Percentiles rank a stretch among this genome's conserved stretches.
phyloP scores from a whole-genome alignment of 2,888 invertebrate genomes.

The Cryptophagus acutangulus region DNA sequence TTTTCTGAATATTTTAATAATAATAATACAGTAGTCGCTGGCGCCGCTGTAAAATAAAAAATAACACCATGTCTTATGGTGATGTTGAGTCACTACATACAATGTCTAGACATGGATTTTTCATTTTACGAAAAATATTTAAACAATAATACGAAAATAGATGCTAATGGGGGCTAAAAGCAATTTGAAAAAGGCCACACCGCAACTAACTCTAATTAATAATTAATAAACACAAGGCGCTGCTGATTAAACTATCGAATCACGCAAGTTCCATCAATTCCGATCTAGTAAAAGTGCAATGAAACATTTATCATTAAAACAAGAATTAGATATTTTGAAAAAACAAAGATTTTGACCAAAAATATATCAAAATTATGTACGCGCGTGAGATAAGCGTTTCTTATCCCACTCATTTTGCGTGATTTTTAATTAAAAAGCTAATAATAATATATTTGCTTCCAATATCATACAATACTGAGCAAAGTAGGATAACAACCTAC shows the following conservation, averaged over 20 bases:
- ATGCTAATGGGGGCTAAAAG: no score
- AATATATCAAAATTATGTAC: no score
- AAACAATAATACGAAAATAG: not conserved
- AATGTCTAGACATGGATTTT: conserved; percentile 9
- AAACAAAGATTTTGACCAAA: no score
- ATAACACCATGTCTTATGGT: not conserved
- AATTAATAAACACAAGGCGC: conserved; percentile 34
- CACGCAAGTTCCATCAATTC: conserved; percentile 34
- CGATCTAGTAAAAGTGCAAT: conserved; percentile 22
- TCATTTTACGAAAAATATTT: not conserved
- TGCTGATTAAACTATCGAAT: conserved; percentile 38
- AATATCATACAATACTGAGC: no score
- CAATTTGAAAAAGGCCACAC: conserved; percentile 11
- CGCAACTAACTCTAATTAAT: conserved; percentile 32
- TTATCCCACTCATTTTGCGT: no score
- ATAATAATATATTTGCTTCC: no score
- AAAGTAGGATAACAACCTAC: no score
- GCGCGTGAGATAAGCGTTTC: no score
- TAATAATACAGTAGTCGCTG: conserved; percentile 5
- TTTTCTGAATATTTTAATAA: conserved; percentile 3
- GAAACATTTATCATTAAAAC: conserved; percentile 27
- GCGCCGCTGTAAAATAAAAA: conserved; percentile 9
- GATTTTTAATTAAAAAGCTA: no score
- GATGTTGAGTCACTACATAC: conserved; percentile 8
- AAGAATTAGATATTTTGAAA: no score